A percentile compares a stretch with the other conserved stretches of the same genome.
Conservation (phyloP, 2,797 vertebrate species). For the Chaunax sp. region DNA sequence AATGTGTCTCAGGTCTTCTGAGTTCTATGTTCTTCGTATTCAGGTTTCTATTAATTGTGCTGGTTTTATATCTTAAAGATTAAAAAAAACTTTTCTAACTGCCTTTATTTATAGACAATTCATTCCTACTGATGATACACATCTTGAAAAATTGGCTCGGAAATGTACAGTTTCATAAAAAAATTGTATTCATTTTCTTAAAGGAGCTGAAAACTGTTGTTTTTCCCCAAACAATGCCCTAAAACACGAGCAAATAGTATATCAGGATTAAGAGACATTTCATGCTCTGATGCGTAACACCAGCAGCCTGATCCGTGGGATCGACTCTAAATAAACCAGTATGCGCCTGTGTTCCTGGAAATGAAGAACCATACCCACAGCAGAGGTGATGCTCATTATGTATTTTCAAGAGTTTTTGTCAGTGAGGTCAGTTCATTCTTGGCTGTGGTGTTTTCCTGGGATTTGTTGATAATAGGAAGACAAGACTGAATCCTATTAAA, state of each 20-base stretch:
- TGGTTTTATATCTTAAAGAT: no score
- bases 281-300: not conserved
- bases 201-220: no score
- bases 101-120: not conserved
- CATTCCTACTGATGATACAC: not conserved
- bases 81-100: not conserved
- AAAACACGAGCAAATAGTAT: no score
- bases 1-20: no score
- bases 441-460: not conserved
- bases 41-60: no score
- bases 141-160: no score
- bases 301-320: not conserved
- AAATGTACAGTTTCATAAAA: no score
- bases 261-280: not conserved
- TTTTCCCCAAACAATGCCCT: no score
- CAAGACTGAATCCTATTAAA: not conserved
- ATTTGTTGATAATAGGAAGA: conserved; percentile 5
- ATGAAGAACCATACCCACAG: not conserved
- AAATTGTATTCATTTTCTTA: no score
- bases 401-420: conserved; percentile 1
- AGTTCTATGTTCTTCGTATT: no score
- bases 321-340: not conserved
- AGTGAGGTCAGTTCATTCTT: not conserved
- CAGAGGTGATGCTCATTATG: not conserved
- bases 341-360: not conserved